phyloP scores from a whole-genome alignment of 1,140 invertebrate genomes.

The Drosophila grimshawi region DNA sequence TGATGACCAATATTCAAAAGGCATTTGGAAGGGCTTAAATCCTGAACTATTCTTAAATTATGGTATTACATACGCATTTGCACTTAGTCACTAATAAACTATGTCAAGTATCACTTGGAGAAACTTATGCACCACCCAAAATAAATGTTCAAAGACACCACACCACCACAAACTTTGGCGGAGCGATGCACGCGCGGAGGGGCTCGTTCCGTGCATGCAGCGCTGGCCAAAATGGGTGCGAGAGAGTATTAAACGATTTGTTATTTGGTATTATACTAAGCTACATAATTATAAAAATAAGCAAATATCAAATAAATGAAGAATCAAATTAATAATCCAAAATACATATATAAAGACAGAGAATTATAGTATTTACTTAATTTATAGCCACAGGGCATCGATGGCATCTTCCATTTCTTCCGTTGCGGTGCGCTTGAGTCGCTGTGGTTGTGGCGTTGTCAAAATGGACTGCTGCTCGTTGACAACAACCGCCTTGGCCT shows the following conservation, averaged over 20 bases:
- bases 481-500: conserved; percentile 70
- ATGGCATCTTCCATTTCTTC: conserved; percentile 71
- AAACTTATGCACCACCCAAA: conserved; percentile 25
- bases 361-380: conserved; percentile 1
- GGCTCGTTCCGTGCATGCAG: conserved; percentile 34
- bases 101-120: conserved; percentile 70
- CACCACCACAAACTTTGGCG: conserved; percentile 16
- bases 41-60: conserved; percentile 5
- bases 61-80: conserved; percentile 47
- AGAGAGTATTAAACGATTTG: neutral
- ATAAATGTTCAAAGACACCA: neutral
- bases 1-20: conserved; percentile 8
- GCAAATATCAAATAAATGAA: too few species aligned
- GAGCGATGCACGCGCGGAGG: conserved; percentile 31
- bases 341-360: neutral
- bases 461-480: conserved; percentile 53
- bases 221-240: conserved; percentile 31
- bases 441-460: conserved; percentile 34
- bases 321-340: too few species aligned
- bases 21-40: conserved; percentile 5
- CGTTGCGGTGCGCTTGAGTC: conserved; percentile 24
- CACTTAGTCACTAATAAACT: conserved; percentile 68
- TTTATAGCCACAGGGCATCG: conserved; percentile 70
- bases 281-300: conserved; percentile 12
- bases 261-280: conserved; percentile 14